Evolutionary conservation across 2,113 vertebrate species (phyloP).

Genomic region (Nesospiza acunhae): DNA sequence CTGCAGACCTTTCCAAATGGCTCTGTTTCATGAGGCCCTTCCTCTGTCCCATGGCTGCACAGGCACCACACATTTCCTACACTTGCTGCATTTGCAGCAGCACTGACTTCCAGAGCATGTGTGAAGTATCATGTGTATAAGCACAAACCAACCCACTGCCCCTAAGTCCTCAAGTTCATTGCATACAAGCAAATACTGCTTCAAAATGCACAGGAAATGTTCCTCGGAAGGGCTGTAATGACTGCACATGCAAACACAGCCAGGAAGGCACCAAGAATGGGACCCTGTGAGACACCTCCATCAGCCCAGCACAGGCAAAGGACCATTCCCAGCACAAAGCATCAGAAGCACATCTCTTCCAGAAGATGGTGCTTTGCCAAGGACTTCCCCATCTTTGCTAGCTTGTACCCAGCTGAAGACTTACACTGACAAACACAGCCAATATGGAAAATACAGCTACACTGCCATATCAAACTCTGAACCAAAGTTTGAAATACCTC

Average conservation of each 20-base stretch:
- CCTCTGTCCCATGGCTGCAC: neutral
- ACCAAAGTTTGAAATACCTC: neutral
- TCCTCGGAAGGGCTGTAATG: neutral
- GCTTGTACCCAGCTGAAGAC: neutral
- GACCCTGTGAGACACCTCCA: neutral
- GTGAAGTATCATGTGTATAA: fast-evolving
- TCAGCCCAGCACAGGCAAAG: neutral
- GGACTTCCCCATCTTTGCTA: neutral
- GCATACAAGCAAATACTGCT: neutral
- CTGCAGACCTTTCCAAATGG: conserved; percentile 12
- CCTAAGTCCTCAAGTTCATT: neutral
- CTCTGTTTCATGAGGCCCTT: neutral
- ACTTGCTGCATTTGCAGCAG: neutral
- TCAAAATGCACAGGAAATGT: neutral
- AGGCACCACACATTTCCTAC: neutral
- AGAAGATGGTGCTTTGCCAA: neutral
- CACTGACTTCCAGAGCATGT: fast-evolving
- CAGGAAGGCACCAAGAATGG: neutral
- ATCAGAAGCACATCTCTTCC: neutral
- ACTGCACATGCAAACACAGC: fast-evolving
- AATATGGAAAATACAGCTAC: neutral
- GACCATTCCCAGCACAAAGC: neutral
- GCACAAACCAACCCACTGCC: neutral
- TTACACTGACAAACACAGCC: neutral
- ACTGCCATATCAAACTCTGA: neutral